These are phyloP conservation scores for Hypsibius dujardini DNA, from an alignment of 1,140 invertebrate species.

Conservation along the genomic window DNA sequence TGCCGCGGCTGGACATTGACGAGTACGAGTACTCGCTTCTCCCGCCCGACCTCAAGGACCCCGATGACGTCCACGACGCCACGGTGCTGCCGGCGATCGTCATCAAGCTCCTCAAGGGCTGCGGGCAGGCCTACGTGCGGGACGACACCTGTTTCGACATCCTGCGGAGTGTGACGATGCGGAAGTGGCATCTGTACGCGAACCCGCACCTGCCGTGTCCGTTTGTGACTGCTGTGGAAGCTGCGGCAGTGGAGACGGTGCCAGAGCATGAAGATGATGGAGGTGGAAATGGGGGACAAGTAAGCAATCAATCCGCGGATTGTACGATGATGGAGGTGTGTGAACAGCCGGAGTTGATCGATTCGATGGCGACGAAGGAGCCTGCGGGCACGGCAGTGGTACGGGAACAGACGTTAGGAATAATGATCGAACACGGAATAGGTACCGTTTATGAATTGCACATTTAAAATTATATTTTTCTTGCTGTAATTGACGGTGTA, in stretches of 20 bases:
- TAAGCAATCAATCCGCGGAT: no score
- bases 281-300: not conserved
- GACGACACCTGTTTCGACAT: conserved; percentile 11
- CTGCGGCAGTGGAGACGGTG: not conserved
- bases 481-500: no score
- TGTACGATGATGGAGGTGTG: no score
- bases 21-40: conserved; percentile 2
- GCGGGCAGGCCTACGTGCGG: conserved; percentile 12
- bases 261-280: not conserved
- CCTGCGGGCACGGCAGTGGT: no score
- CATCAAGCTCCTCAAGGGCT: conserved; percentile 13
- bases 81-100: not conserved
- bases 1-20: not conserved
- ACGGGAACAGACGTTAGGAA: no score
- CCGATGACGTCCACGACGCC: not conserved
- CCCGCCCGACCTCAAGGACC: not conserved
- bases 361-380: no score
- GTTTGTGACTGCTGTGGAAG: not conserved
- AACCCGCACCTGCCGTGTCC: not conserved
- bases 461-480: no score
- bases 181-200: not conserved
- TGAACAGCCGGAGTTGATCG: no score
- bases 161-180: conserved; percentile 6
- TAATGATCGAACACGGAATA: no score
- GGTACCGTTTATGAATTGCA: no score